A percentile compares a stretch with the other conserved stretches of the same genome.
These are phyloP conservation scores for Diplodus sargus DNA, from an alignment of 2,797 vertebrate genomes.

Conservation along the genomic window DNA sequence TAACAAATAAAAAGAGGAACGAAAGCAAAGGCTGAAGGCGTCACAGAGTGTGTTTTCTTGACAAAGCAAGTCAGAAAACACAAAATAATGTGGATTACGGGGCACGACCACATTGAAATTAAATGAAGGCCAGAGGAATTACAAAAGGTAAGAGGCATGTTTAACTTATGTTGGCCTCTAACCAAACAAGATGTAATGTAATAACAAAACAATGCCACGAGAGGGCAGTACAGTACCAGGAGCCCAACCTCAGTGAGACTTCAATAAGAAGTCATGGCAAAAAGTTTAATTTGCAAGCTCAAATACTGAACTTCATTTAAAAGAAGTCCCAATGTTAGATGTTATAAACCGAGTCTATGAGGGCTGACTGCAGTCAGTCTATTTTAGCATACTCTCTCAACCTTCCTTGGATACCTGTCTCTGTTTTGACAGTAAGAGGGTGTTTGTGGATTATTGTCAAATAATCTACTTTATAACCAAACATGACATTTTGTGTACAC, in stretches of 20 bases:
- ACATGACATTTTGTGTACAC: not conserved
- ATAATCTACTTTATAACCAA: not conserved
- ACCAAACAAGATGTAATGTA: conserved; percentile 22
- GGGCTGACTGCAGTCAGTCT: not conserved
- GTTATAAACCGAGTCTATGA: not conserved
- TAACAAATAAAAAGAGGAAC: conserved; percentile 6
- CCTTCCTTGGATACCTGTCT: not conserved
- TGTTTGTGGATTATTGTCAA: not conserved
- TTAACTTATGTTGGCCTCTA: not conserved
- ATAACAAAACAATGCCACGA: conserved; percentile 34
- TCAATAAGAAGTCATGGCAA: not conserved
- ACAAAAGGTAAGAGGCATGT: not conserved
- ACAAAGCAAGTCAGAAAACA: not conserved
- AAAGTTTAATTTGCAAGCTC: not conserved
- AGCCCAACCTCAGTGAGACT: not conserved
- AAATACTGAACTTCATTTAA: not conserved
- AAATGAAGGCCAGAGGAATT: conserved; percentile 2
- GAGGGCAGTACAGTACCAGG: conserved; percentile 56
- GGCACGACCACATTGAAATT: not conserved
- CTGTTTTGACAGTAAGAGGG: not conserved
- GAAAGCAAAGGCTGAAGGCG: not conserved
- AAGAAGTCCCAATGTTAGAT: not conserved
- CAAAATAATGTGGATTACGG: not conserved
- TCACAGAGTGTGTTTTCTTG: not conserved
- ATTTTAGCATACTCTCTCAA: not conserved